Evolutionary conservation across 2,113 vertebrate species (phyloP).

Genomic region (Chascanopsetta lugubris): DNA sequence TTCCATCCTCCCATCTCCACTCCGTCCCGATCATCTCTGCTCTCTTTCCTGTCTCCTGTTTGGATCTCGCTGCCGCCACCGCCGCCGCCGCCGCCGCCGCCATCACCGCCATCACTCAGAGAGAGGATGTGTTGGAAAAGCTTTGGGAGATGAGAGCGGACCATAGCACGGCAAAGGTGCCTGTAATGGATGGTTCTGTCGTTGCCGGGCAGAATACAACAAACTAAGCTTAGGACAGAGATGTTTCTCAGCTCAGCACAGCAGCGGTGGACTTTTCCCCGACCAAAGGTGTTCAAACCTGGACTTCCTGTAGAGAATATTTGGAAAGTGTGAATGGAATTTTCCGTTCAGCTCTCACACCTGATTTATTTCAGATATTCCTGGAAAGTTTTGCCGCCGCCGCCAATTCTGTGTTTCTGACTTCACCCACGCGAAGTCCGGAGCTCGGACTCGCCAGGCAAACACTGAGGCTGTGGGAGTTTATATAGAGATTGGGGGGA

Average conservation of each 20-base stretch:
- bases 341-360: constrained; percentile 78
- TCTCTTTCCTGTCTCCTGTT: constrained; percentile 66
- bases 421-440: constrained; percentile 46
- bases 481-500: constrained; percentile 74
- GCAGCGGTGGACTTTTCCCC: constrained; percentile 38
- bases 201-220: constrained; percentile 65
- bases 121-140: constrained; percentile 61
- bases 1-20: constrained; percentile 54
- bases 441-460: constrained; percentile 52
- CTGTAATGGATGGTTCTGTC: constrained; percentile 56
- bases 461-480: constrained; percentile 57
- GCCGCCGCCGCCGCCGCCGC: constrained; percentile 46
- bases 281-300: constrained; percentile 66
- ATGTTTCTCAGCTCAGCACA: constrained; percentile 32
- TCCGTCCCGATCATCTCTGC: constrained; percentile 59
- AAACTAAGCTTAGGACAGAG: constrained; percentile 55
- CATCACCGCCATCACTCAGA: constrained; percentile 62
- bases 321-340: constrained; percentile 73
- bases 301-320: constrained; percentile 56
- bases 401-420: constrained; percentile 51
- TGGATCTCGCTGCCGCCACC: constrained; percentile 56
- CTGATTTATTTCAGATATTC: constrained; percentile 82
- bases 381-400: constrained; percentile 74
- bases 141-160: constrained; percentile 35
- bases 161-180: constrained; percentile 56